Percentiles rank a stretch among this genome's conserved stretches.
Conservation (phyloP, 2,797 vertebrate species). For the Chiroxiphia lanceolata region DNA sequence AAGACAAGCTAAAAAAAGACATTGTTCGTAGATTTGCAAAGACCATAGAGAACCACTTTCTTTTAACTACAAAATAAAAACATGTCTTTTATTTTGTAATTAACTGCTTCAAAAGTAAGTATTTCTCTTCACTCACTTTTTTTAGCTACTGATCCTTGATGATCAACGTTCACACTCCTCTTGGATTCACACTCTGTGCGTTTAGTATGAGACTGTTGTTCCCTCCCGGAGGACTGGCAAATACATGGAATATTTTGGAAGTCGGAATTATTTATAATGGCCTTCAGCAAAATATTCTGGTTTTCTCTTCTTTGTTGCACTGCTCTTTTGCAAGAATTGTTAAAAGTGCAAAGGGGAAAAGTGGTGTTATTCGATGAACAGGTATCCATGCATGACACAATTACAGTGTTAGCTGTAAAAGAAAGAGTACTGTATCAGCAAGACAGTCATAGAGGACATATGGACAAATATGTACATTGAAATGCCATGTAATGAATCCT, state of each 20-base stretch:
- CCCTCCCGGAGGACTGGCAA: not conserved
- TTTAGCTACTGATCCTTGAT: constrained; percentile 39
- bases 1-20: not conserved
- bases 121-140: constrained; percentile 16
- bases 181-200: constrained; percentile 37
- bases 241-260: constrained; percentile 43
- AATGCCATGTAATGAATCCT: not conserved
- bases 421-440: not conserved
- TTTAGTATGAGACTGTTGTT: not conserved
- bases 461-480: not conserved
- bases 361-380: constrained; percentile 54
- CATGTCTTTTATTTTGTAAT: not conserved
- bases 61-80: not conserved
- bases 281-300: constrained; percentile 24
- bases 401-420: constrained; percentile 49
- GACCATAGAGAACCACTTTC: not conserved
- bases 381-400: constrained; percentile 61
- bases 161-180: not conserved
- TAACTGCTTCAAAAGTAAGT: not conserved
- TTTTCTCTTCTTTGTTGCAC: constrained; percentile 36
- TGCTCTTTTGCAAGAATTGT: constrained; percentile 59
- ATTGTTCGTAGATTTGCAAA: not conserved
- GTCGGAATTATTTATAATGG: constrained; percentile 37
- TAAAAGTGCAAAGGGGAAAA: constrained; percentile 57
- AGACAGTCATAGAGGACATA: not conserved